phyloP scores from a whole-genome alignment of 2,797 vertebrate species.

The Oceanodroma leucorhoa region DNA sequence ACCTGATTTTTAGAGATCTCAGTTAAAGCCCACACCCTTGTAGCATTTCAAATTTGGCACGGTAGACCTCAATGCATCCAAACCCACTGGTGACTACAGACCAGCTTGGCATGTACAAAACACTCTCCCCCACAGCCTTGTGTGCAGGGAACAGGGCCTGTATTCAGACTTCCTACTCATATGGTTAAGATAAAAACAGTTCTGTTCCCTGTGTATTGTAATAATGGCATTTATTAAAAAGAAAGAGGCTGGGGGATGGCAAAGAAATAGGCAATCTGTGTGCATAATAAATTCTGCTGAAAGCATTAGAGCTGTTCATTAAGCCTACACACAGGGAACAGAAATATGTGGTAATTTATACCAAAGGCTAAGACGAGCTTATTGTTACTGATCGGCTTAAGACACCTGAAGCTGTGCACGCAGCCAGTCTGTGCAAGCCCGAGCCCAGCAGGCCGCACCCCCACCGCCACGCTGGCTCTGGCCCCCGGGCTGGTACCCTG shows the following conservation, averaged over 20 bases:
- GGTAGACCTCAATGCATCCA: neutral
- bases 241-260: neutral
- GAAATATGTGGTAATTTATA: constrained; percentile 22
- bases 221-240: constrained; percentile 1
- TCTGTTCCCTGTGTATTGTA: neutral
- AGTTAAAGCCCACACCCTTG: neutral
- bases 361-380: neutral
- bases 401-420: neutral
- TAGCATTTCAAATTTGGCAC: neutral
- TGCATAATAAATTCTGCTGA: constrained; percentile 21
- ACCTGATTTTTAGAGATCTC: neutral
- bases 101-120: neutral
- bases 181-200: neutral
- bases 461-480: fast-evolving
- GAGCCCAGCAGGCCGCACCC: neutral
- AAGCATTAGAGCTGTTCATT: constrained; percentile 18
- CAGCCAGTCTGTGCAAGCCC: neutral
- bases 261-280: constrained; percentile 14
- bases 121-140: neutral
- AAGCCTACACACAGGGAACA: neutral
- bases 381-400: neutral
- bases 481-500: fast-evolving
- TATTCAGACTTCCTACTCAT: neutral
- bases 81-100: neutral
- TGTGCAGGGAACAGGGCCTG: neutral